These are phyloP conservation scores for Palythoa heliodiscus DNA, from an alignment of 92 coral and sea anemone species.

Conservation along the genomic window DNA sequence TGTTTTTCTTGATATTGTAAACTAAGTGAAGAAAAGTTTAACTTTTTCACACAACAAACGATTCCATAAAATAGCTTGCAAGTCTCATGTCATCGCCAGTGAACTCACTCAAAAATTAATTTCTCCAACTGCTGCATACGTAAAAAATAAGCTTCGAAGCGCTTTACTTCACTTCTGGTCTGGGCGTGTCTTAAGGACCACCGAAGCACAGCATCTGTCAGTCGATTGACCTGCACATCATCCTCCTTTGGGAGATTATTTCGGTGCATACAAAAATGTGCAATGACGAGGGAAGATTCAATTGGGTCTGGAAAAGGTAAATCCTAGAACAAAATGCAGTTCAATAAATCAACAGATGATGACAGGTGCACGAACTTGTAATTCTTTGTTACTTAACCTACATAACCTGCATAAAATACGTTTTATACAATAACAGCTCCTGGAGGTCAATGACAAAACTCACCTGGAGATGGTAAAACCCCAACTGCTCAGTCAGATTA, in stretches of 20 bases:
- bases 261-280: constrained; percentile 61
- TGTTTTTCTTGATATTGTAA: no score
- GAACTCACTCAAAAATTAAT: background rate
- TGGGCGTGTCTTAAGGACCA: constrained; percentile 75
- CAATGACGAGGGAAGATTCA: constrained; percentile 75
- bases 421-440: background rate
- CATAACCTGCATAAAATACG: no score
- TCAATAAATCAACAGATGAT: background rate
- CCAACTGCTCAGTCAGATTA: constrained; percentile 13
- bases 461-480: background rate
- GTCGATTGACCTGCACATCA: constrained; percentile 41
- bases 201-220: constrained; percentile 55
- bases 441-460: background rate
- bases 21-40: no score
- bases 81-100: background rate
- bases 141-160: constrained; percentile 8
- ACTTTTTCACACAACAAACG: background rate
- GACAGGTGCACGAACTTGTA: no score
- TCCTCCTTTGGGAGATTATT: constrained; percentile 43
- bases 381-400: no score
- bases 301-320: constrained; percentile 86
- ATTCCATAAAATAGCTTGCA: background rate
- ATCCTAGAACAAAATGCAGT: constrained; percentile 56
- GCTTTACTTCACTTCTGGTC: constrained; percentile 48
- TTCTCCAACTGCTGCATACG: background rate